phyloP scores from a whole-genome alignment of 2,888 invertebrate genomes.

The Polyommatus iphigenia region DNA sequence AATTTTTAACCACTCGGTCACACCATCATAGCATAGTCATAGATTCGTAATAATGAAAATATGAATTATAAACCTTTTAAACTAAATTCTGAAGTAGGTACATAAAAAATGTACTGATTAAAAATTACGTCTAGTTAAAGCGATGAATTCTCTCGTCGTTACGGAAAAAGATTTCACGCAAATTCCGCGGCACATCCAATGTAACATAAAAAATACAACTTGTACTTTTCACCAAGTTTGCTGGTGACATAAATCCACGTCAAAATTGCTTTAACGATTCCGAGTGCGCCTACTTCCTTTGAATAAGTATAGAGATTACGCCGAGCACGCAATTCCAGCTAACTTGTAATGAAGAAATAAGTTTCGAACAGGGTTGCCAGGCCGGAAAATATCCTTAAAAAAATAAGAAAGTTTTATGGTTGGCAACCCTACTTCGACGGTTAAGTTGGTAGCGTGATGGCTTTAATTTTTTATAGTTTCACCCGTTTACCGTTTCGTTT shows the following conservation, averaged over 20 bases:
- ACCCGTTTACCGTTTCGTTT: neutral
- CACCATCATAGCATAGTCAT: no score
- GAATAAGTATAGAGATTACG: slow-evolving; percentile 34
- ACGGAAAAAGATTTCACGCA: neutral
- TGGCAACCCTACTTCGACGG: neutral
- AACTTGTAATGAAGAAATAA: slow-evolving; percentile 30
- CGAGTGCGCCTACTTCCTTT: slow-evolving; percentile 32
- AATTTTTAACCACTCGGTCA: no score
- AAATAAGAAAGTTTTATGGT: neutral
- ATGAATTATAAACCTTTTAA: no score
- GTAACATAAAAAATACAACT: slow-evolving; percentile 22
- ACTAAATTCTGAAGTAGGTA: no score
- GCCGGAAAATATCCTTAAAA: slow-evolving; percentile 33
- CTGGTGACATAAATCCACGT: slow-evolving; percentile 31
- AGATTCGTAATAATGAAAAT: no score
- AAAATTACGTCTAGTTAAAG: neutral
- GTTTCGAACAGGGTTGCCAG: slow-evolving; percentile 35
- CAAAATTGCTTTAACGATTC: slow-evolving; percentile 32
- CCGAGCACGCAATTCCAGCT: slow-evolving; percentile 30
- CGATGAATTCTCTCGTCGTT: neutral
- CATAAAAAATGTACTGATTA: neutral
- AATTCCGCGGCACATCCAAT: neutral
- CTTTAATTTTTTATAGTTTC: neutral
- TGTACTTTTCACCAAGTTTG: slow-evolving; percentile 27
- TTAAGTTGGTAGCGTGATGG: neutral